phyloP scores from a whole-genome alignment of 2,113 vertebrate genomes.

The Phyllostomus discolor region DNA sequence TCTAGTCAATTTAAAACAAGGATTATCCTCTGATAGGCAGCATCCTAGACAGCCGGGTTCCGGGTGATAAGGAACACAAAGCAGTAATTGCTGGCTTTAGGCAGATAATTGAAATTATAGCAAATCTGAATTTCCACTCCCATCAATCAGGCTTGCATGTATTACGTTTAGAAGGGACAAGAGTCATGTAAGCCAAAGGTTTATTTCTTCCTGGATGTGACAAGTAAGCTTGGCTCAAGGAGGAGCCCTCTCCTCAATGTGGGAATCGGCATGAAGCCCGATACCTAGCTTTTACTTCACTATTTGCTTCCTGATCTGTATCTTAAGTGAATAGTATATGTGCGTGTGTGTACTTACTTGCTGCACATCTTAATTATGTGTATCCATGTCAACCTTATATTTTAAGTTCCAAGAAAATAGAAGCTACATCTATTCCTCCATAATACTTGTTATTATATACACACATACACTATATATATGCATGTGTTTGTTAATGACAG shows the following conservation, averaged over 20 bases:
- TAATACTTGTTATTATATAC: neutral
- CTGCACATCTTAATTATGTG: neutral
- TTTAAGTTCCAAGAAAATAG: neutral
- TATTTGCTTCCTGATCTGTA: neutral
- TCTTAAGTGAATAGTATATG: neutral
- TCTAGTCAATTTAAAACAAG: conserved; percentile 14
- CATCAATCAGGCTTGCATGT: neutral
- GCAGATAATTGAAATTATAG: neutral
- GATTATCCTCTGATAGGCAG: neutral
- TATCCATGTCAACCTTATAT: neutral
- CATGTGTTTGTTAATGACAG: neutral
- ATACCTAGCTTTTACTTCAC: neutral
- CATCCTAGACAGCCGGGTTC: neutral
- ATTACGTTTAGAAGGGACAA: neutral
- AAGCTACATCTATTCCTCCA: neutral
- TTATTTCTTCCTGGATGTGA: neutral
- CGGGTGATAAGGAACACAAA: neutral
- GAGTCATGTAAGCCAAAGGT: neutral
- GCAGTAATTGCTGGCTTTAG: neutral
- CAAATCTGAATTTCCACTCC: conserved; percentile 15
- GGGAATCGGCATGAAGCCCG: neutral
- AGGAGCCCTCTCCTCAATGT: neutral
- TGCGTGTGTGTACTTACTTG: neutral
- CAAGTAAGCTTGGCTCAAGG: neutral
- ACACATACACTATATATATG: neutral